A percentile compares a stretch with the other conserved stretches of the same genome.
Conservation (phyloP, 2,113 vertebrate species). For the Rhinopithecus roxellana region DNA sequence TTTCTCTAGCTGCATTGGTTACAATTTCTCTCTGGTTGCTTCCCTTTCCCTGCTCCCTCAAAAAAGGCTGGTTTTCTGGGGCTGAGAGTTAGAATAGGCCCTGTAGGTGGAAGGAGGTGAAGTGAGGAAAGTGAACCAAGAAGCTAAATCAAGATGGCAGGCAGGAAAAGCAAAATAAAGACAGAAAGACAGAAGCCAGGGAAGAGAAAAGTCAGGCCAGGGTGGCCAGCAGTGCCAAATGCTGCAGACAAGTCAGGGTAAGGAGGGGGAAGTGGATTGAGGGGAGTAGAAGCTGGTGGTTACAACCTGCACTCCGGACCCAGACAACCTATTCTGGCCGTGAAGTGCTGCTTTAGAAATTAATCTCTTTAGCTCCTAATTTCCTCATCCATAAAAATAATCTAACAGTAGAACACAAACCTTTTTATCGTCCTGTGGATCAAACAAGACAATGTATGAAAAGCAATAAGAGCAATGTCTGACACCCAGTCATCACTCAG, state of each 20-base stretch:
- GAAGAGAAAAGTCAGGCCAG: neutral
- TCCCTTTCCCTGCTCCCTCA: neutral
- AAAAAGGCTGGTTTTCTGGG: neutral
- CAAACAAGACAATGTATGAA: neutral
- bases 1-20: neutral
- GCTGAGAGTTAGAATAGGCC: neutral
- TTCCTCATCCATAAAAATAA: neutral
- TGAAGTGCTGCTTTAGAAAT: neutral
- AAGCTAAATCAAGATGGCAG: neutral
- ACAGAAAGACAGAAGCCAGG: neutral
- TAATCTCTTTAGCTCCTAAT: neutral
- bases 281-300: no score
- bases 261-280: neutral
- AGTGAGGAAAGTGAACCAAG: neutral
- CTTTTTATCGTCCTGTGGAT: neutral
- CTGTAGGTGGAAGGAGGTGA: no score
- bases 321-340: neutral
- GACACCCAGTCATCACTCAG: neutral
- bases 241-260: rapidly evolving
- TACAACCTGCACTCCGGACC: neutral
- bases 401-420: neutral
- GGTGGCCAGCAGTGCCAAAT: rapidly evolving
- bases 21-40: neutral
- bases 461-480: neutral
- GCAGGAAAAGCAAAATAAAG: neutral